Evolutionary conservation across 2,888 invertebrate genomes (phyloP).

Genomic region (Pristionchus exspectatus): DNA sequence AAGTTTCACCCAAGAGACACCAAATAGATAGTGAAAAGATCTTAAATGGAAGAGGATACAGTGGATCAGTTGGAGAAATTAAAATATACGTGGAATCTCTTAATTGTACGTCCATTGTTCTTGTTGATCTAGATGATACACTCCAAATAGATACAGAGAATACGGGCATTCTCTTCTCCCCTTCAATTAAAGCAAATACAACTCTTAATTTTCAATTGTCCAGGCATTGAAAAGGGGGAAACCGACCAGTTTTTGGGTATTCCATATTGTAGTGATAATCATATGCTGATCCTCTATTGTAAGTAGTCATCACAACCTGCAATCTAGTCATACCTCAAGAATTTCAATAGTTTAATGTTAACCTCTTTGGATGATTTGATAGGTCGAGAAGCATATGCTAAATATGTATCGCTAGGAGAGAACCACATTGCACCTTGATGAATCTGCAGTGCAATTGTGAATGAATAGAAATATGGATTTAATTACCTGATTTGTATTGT

Average conservation of each 20-base stretch:
- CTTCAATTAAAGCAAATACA: not conserved
- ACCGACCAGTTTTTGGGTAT: conserved; percentile 49
- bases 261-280: not conserved
- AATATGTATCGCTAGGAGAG: conserved; percentile 19
- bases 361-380: conserved; percentile 22
- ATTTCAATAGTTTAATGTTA: not conserved
- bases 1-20: conserved; percentile 39
- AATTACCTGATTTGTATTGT: not conserved
- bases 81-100: conserved; percentile 40
- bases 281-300: not conserved
- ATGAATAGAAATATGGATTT: not conserved
- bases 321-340: not conserved
- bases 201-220: not conserved
- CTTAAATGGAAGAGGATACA: not conserved
- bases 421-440: conserved; percentile 33
- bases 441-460: not conserved
- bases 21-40: conserved; percentile 45
- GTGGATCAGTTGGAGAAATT: not conserved
- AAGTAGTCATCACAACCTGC: not conserved
- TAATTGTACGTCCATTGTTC: conserved; percentile 37
- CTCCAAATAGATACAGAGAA: conserved; percentile 27
- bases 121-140: not conserved
- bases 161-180: not conserved
- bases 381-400: conserved; percentile 34
- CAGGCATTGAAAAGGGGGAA: not conserved